phyloP scores from a whole-genome alignment of 2,888 invertebrate species.

The Julus scanicus region DNA sequence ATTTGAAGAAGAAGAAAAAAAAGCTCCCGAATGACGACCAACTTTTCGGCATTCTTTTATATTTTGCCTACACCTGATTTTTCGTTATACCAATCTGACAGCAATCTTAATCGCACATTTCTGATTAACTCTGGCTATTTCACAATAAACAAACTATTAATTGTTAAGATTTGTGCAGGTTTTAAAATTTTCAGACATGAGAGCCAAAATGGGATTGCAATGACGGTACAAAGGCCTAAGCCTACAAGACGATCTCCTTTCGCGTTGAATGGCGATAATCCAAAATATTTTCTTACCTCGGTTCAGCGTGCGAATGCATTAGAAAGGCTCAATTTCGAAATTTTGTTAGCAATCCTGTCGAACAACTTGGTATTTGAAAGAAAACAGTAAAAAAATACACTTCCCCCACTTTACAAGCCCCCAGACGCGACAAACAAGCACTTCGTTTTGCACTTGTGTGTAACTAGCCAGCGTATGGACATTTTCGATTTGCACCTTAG shows the following conservation, averaged over 20 bases:
- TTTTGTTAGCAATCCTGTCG: neutral
- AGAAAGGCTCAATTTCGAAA: neutral
- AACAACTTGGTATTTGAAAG: neutral
- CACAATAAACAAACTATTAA: neutral
- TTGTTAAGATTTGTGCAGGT: neutral
- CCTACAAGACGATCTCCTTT: neutral
- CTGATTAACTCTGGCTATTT: neutral
- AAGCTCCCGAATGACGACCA: neutral
- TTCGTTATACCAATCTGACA: neutral
- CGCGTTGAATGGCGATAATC: neutral
- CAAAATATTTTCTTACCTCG: neutral
- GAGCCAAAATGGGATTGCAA: neutral
- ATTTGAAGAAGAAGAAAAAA: neutral
- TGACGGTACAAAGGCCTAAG: slow-evolving; percentile 5
- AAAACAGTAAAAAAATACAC: slow-evolving; percentile 19
- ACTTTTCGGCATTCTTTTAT: neutral
- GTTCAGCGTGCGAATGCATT: neutral
- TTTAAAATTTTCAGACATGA: neutral
- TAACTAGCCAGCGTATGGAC: neutral
- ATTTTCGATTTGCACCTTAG: neutral
- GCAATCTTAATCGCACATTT: neutral
- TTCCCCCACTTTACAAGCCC: neutral
- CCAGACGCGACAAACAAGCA: neutral
- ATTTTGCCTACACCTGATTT: neutral
- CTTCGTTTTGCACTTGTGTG: neutral